Percentiles rank a stretch among this genome's conserved stretches.
Evolutionary conservation across 2,888 invertebrate genomes (phyloP).

Genomic region (Allygus modestus): DNA sequence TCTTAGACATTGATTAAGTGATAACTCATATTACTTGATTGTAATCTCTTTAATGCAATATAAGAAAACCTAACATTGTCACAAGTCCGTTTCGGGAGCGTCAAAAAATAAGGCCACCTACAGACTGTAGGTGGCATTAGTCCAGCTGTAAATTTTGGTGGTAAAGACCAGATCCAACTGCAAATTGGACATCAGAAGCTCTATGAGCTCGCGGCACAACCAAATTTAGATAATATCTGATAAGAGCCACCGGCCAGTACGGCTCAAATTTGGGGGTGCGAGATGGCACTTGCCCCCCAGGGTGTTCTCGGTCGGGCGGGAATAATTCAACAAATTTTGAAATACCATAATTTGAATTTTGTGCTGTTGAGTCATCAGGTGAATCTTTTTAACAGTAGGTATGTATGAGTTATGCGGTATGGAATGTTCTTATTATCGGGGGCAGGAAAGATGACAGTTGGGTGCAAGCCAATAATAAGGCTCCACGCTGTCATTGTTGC

Average conservation of each 20-base stretch:
- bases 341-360: background rate
- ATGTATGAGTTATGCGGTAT: too few relatives aligned
- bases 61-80: too few relatives aligned
- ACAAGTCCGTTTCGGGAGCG: too few relatives aligned
- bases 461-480: too few relatives aligned
- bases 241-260: background rate
- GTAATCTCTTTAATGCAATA: too few relatives aligned
- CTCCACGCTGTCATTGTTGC: too few relatives aligned
- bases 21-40: too few relatives aligned
- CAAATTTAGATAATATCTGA: slow-evolving; percentile 10
- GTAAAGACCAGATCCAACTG: slow-evolving; percentile 39
- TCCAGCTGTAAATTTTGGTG: background rate
- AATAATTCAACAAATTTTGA: background rate
- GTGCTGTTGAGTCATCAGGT: background rate
- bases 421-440: too few relatives aligned
- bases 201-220: background rate
- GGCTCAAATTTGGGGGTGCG: background rate
- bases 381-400: too few relatives aligned
- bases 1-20: too few relatives aligned
- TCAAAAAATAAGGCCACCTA: too few relatives aligned
- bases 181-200: slow-evolving; percentile 13
- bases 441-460: too few relatives aligned
- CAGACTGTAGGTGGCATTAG: slow-evolving; percentile 5
- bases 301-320: background rate
- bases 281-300: background rate